A percentile compares a stretch with the other conserved stretches of the same genome.
Evolutionary conservation across 2,797 vertebrate species (phyloP).

Genomic region (Leptodactylus fallax): DNA sequence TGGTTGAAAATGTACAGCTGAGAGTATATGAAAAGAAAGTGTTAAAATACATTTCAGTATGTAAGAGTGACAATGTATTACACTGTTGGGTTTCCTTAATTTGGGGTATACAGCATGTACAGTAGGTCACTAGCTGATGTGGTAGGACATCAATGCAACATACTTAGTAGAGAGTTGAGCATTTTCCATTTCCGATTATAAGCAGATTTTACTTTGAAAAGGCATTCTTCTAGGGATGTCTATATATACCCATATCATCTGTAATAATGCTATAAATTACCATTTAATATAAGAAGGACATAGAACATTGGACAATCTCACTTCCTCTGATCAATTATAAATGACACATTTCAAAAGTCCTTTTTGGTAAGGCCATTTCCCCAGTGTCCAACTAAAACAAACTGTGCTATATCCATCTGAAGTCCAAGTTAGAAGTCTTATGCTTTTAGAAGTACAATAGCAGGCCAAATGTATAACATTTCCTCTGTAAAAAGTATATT

Average conservation of each 20-base stretch:
- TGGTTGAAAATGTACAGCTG: not conserved
- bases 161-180: not conserved
- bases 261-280: constrained; percentile 36
- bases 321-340: constrained; percentile 13
- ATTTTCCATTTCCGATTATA: not conserved
- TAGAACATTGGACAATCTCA: not conserved
- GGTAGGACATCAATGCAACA: not conserved
- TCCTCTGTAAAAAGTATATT: constrained; percentile 38
- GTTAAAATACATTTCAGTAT: not conserved
- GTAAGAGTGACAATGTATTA: not conserved
- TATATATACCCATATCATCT: not conserved
- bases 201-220: not conserved
- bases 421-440: constrained; percentile 8
- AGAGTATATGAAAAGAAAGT: not conserved
- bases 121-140: not conserved
- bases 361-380: not conserved
- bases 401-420: not conserved
- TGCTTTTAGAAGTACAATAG: not conserved
- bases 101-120: not conserved
- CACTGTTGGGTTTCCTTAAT: not conserved
- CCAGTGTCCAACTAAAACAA: constrained; percentile 3
- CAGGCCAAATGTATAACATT: constrained; percentile 5
- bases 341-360: not conserved
- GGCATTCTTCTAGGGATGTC: not conserved
- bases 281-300: constrained; percentile 36